These are phyloP conservation scores for Morinoia aosen DNA, from an alignment of 2,888 invertebrate genomes.

Conservation along the genomic window DNA sequence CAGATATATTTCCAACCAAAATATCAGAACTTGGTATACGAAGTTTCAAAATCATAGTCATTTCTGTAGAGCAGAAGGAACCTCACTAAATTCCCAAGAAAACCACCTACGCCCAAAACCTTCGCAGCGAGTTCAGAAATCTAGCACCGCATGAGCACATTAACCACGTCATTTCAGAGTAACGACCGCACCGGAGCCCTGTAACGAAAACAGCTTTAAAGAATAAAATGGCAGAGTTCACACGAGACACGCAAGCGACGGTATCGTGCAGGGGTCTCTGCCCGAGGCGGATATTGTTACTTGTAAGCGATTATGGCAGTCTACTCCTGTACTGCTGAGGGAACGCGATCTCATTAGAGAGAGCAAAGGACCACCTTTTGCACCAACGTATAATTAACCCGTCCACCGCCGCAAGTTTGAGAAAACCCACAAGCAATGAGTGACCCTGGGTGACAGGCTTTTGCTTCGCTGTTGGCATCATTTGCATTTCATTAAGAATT, in stretches of 20 bases:
- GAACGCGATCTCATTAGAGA: neutral
- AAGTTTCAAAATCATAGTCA: neutral
- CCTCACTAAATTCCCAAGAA: neutral
- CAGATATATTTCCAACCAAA: neutral
- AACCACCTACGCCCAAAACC: neutral
- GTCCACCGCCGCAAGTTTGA: neutral
- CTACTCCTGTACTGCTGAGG: neutral
- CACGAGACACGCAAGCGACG: neutral
- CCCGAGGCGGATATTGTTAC: neutral
- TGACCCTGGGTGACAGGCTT: neutral
- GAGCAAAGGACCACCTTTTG: neutral
- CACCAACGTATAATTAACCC: neutral
- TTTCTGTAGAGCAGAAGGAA: neutral
- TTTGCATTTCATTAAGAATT: too few relatives aligned
- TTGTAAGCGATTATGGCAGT: neutral
- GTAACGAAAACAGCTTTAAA: slow-evolving; percentile 10
- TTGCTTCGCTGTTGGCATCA: neutral
- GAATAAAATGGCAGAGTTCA: slow-evolving; percentile 3
- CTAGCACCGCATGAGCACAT: neutral
- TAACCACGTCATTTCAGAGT: neutral
- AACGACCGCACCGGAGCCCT: neutral
- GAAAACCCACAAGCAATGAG: neutral
- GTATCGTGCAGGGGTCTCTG: neutral
- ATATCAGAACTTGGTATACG: neutral
- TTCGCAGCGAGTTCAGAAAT: neutral